Base-by-base conservation (phyloP, 2,113 vertebrate species). In the Oenanthe melanoleuca region DNA sequence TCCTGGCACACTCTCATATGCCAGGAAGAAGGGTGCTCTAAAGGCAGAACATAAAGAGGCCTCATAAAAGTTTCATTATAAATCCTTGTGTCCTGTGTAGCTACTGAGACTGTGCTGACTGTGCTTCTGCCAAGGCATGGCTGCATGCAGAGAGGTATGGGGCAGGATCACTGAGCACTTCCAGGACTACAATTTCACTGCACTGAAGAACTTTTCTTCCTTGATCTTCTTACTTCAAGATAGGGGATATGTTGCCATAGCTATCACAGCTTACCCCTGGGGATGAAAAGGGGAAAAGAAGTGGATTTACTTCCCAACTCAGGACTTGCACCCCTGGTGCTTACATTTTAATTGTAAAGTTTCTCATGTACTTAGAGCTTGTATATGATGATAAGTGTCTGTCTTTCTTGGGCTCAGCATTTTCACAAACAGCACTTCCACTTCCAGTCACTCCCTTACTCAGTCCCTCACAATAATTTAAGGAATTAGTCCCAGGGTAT, bases 1-100 rank as follows among this genome's bases (percentile, higher is more conserved):
- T 53, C 52, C 52, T 4, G 10, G 52, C 52, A 53, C 18, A 53
- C 29, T 53, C 52, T 53, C 52, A 53, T 83, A 21, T 50, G 33
- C 44, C 3, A 4, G 29, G 38, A 78, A 86, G 64, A 80, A 86
- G 38, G 14, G 10, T 66, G 26, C 6, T 89, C 61, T 60, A 52
- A 91, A 80, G 53, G 55, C 31, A 67, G 71, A 92, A 80, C 26
- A 63, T 53, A 80, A 88, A 85, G 49, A 83, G 14, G 45, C 24
- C 21, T 95, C 59, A 78, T 84, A 47, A 91, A 93, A 94, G 14
- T 78, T 91, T 83, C 34, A 63, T 84, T 78, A 50, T 56, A 67
- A 73, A 49, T 70, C 28, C 29, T 83, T 50, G 18, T 61, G 37
- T 49, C 37, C 31, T n/a, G 11, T 72, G 22, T 34, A 52, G 47